Percentiles rank a stretch among this genome's conserved stretches.
Evolutionary conservation across 92 coral and sea anemone species (phyloP).

Genomic region (Phymanthus crucifer): DNA sequence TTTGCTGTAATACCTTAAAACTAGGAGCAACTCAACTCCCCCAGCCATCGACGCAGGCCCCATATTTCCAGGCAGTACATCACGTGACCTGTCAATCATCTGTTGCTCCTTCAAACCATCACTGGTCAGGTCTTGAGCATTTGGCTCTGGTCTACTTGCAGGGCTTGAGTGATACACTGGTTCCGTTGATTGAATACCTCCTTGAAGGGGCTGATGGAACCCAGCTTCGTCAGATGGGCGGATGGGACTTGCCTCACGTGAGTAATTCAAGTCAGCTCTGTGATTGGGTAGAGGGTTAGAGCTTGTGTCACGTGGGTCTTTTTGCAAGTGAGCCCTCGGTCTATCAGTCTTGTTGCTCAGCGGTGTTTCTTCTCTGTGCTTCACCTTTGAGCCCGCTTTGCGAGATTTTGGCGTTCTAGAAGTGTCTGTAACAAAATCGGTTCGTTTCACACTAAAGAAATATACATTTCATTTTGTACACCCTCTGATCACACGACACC

Average conservation of each 20-base stretch:
- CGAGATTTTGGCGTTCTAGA: not conserved
- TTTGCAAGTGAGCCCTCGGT: not conserved
- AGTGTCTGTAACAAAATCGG: not conserved
- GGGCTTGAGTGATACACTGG: not conserved
- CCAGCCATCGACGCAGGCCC: conserved; percentile 9
- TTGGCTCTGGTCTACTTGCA: not conserved
- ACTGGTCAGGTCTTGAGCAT: not conserved
- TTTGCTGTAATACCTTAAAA: conserved; percentile 16
- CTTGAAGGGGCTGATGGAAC: not conserved
- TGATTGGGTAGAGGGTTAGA: not conserved
- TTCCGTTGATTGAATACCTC: not conserved
- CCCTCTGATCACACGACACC: no score
- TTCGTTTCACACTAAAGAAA: not conserved
- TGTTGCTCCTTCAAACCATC: not conserved
- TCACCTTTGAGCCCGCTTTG: not conserved
- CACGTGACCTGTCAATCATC: conserved; percentile 5
- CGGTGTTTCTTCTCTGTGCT: not conserved
- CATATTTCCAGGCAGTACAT: not conserved
- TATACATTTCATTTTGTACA: no score
- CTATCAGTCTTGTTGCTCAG: not conserved
- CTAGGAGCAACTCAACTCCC: conserved; percentile 31
- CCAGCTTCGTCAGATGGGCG: not conserved
- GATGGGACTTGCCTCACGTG: not conserved
- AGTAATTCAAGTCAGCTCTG: not conserved
- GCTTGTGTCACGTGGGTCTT: not conserved